Percentiles rank a stretch among this genome's conserved stretches.
These are phyloP conservation scores for Aphelinus certus DNA, from an alignment of 1,140 invertebrate species.

Conservation along the genomic window DNA sequence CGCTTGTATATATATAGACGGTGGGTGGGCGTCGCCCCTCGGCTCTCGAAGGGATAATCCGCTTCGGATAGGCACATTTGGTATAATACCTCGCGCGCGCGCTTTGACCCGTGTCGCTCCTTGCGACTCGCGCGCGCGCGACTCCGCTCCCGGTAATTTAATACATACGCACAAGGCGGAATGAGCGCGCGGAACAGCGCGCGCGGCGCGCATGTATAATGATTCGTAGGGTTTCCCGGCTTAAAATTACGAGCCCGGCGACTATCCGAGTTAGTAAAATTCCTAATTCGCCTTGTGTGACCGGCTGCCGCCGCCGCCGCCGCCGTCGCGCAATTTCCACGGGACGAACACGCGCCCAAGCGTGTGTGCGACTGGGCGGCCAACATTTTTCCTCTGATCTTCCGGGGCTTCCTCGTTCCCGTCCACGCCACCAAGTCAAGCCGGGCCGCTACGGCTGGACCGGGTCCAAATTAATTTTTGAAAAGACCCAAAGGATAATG, in stretches of 20 bases:
- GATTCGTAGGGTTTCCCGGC: slow-evolving; percentile 65
- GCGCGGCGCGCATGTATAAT: slow-evolving; percentile 49
- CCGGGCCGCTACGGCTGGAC: slow-evolving; percentile 57
- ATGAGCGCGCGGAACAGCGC: not conserved
- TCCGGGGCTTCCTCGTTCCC: slow-evolving; percentile 60
- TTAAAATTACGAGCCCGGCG: slow-evolving; percentile 65
- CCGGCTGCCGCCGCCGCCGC: too few species aligned
- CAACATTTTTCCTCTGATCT: slow-evolving; percentile 65
- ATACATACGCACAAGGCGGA: slow-evolving; percentile 57
- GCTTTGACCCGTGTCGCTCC: not conserved
- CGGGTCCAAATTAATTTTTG: slow-evolving; percentile 65
- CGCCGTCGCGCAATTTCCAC: slow-evolving; percentile 42
- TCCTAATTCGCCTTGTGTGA: slow-evolving; percentile 59
- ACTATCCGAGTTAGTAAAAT: slow-evolving; percentile 66
- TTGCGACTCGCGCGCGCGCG: not conserved
- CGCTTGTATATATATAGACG: too few species aligned
- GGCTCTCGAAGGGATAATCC: slow-evolving; percentile 44
- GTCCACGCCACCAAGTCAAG: slow-evolving; percentile 42
- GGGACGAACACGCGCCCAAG: slow-evolving; percentile 45
- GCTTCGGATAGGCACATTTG: slow-evolving; percentile 43
- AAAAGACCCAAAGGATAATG: slow-evolving; percentile 55
- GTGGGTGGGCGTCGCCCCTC: not conserved
- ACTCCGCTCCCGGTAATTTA: slow-evolving; percentile 55
- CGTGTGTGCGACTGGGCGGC: slow-evolving; percentile 37
- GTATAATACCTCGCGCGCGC: slow-evolving; percentile 33